phyloP scores from a whole-genome alignment of 2,888 invertebrate genomes.

The Melanophora roralis region DNA sequence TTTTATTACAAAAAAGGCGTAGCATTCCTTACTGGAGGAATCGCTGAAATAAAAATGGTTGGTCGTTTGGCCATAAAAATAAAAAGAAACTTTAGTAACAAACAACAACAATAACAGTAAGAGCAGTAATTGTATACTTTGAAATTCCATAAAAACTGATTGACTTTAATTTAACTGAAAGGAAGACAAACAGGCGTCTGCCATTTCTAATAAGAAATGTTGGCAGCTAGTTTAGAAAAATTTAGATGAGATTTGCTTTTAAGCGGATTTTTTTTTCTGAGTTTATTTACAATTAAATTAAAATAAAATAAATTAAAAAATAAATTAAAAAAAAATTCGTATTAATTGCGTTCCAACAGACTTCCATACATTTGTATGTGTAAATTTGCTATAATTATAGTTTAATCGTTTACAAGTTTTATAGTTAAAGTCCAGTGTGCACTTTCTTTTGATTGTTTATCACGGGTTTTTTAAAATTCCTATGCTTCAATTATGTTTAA shows the following conservation, averaged over 20 bases:
- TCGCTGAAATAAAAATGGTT: neutral
- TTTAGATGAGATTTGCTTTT: too few species aligned
- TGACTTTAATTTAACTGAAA: too few species aligned
- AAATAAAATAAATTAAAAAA: too few species aligned
- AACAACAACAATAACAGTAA: neutral
- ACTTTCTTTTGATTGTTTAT: neutral
- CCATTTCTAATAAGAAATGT: neutral
- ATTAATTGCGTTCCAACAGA: conserved; percentile 9
- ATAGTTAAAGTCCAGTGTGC: neutral
- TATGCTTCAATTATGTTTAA: conserved; percentile 65
- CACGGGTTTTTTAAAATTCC: conserved; percentile 13
- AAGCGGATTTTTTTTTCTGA: too few species aligned
- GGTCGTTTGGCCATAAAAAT: conserved; percentile 27
- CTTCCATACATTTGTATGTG: neutral
- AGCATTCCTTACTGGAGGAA: conserved; percentile 31
- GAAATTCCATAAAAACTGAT: neutral
- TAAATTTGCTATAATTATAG: conserved; percentile 1
- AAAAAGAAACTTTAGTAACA: neutral
- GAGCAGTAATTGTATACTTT: too few species aligned
- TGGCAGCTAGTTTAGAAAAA: neutral
- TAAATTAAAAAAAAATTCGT: neutral
- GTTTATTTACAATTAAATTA: too few species aligned
- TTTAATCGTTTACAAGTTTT: conserved; percentile 31
- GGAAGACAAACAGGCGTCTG: conserved; percentile 18
- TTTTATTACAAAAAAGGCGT: conserved; percentile 47